Evolutionary conservation across 1,140 invertebrate species (phyloP).

Genomic region (Formica selysi): DNA sequence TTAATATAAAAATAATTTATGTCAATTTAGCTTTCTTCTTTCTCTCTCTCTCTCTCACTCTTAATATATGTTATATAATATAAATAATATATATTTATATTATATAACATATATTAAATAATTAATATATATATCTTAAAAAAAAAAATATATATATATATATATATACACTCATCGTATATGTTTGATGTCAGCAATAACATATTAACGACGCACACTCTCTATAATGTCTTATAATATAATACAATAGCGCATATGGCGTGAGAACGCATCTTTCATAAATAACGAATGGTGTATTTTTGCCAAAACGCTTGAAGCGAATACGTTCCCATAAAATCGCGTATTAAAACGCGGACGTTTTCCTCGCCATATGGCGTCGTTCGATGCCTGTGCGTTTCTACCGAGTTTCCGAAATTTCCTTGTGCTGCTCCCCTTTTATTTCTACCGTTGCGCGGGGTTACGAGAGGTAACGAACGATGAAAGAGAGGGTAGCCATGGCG

Average conservation of each 20-base stretch:
- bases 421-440: slow-evolving; percentile 38
- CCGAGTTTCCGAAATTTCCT: slow-evolving; percentile 31
- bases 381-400: not conserved
- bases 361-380: slow-evolving; percentile 55
- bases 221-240: not conserved
- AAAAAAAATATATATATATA: not conserved
- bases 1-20: not conserved
- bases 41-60: not conserved
- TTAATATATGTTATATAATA: no score
- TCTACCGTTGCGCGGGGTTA: slow-evolving; percentile 23
- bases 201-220: not conserved
- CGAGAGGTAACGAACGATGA: slow-evolving; percentile 59
- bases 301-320: not conserved
- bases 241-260: not conserved
- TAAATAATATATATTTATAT: no score
- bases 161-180: not conserved
- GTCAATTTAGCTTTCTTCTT: not conserved
- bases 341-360: slow-evolving; percentile 44
- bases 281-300: slow-evolving; percentile 14
- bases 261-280: slow-evolving; percentile 1
- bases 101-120: no score
- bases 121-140: no score
- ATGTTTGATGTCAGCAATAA: not conserved
- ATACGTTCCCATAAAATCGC: slow-evolving; percentile 34
- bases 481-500: slow-evolving; percentile 21